Conservation (phyloP, 2,888 invertebrate species). For the Morpho helenor region DNA sequence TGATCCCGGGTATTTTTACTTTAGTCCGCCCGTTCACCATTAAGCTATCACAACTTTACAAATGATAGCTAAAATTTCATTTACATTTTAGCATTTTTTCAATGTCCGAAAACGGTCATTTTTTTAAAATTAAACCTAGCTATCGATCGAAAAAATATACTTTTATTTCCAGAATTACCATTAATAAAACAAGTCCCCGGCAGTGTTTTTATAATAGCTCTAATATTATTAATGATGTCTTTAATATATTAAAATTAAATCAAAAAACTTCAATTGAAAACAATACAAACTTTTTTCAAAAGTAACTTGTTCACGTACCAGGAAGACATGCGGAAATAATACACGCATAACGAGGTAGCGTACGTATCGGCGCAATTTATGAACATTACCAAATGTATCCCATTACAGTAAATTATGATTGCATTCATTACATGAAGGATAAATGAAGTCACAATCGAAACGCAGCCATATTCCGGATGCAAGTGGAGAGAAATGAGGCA, state of each 20-base stretch:
- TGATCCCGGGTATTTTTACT: too few relatives aligned
- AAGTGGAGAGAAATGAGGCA: conserved; percentile 11
- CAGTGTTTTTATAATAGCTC: too few relatives aligned
- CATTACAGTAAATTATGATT: conserved; percentile 23
- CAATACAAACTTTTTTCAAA: conserved; percentile 2
- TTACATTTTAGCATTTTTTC: too few relatives aligned
- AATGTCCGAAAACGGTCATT: too few relatives aligned
- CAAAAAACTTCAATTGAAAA: neutral
- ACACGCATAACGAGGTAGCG: conserved; percentile 10
- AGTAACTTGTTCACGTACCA: conserved; percentile 2
- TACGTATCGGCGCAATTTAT: conserved; percentile 15
- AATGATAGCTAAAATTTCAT: too few relatives aligned
- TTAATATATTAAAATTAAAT: neutral
- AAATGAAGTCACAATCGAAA: conserved; percentile 18
- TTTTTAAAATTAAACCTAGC: too few relatives aligned
- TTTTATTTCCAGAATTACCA: too few relatives aligned
- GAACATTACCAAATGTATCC: conserved; percentile 16
- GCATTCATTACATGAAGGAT: conserved; percentile 18
- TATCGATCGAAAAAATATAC: too few relatives aligned
- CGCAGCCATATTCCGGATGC: conserved; percentile 9
- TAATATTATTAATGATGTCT: too few relatives aligned
- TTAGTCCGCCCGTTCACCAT: too few relatives aligned
- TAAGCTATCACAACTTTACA: too few relatives aligned
- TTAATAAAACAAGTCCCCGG: too few relatives aligned
- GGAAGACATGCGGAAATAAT: conserved; percentile 14